Base-by-base conservation (phyloP, 2,797 vertebrate species). In the Gallirallus australis region DNA sequence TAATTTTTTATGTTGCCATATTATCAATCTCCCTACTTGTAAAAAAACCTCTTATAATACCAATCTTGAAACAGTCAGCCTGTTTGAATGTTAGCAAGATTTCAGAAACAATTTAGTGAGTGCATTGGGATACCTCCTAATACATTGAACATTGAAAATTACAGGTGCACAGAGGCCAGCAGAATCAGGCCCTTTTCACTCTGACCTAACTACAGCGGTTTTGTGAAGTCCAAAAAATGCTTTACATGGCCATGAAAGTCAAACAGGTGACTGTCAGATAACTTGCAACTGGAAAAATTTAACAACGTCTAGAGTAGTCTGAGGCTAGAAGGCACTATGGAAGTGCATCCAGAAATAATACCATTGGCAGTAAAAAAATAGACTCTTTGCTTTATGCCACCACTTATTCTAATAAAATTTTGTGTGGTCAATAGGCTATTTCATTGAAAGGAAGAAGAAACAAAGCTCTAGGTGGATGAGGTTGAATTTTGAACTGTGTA, bases 401-500 rank as follows among this genome's bases (percentile, higher is more conserved):
- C 17, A 8, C 11, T 72, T 66, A 33, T 19, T 15, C 8, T 45
- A 86, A 66, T 28, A 70, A 70, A 33, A 12, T 92, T 61, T 91
- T 94, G 10, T 83, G 79, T 81, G 66, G 15, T 61, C 65, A 69
- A 73, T 87, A 99, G 99, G 99, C 9, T 99, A 99, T 93, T 99
- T 99, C 92, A 98, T 99, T 81, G 99, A 99, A 97, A 99, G 99
- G 86, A 99, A 99, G 96, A 99, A 99, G 98, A 99, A 99, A 79
- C 99, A 99, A 97, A 99, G 99, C 91, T 99, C 99, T 89, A 98
- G 99, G 52, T 99, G 99, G 99, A 99, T 99, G 99, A 98, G 99
- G 82, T 81, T 99, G 91, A 99, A 99, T 97, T 99, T 99, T 96
- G 99, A 99, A 96, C 98, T 99, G 87, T 99, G 98, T 95, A 99